Evolutionary conservation across 92 coral and sea anemone species (phyloP).

Genomic region (Porites divaricata): DNA sequence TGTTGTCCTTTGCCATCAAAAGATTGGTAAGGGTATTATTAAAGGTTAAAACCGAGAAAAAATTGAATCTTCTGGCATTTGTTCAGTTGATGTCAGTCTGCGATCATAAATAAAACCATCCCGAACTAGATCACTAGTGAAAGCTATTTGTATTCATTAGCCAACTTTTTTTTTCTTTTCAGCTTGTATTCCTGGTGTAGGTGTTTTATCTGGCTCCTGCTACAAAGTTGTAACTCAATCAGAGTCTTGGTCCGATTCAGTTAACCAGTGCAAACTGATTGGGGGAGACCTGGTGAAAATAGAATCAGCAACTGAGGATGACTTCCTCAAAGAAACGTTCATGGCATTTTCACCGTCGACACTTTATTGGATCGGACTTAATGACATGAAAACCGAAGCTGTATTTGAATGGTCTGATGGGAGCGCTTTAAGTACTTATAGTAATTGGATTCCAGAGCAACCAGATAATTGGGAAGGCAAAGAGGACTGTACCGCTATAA

Average conservation of each 20-base stretch:
- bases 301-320: background rate
- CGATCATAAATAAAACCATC: background rate
- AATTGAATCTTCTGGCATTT: too few species aligned
- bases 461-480: background rate
- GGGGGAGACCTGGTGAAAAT: background rate
- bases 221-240: background rate
- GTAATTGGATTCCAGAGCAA: background rate
- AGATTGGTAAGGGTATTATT: too few species aligned
- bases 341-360: conserved; percentile 24
- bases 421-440: background rate
- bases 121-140: background rate
- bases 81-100: background rate
- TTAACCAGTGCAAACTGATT: background rate
- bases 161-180: background rate
- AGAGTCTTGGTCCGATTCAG: background rate
- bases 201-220: background rate
- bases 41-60: too few species aligned
- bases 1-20: too few species aligned
- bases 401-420: conserved; percentile 50
- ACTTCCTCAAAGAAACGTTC: background rate
- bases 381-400: conserved; percentile 43
- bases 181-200: background rate
- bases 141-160: too few species aligned
- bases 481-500: background rate
- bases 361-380: conserved; percentile 37